Base-by-base conservation (phyloP, 92 coral and sea anemone genomes). In the Virgularia gustaviana region DNA sequence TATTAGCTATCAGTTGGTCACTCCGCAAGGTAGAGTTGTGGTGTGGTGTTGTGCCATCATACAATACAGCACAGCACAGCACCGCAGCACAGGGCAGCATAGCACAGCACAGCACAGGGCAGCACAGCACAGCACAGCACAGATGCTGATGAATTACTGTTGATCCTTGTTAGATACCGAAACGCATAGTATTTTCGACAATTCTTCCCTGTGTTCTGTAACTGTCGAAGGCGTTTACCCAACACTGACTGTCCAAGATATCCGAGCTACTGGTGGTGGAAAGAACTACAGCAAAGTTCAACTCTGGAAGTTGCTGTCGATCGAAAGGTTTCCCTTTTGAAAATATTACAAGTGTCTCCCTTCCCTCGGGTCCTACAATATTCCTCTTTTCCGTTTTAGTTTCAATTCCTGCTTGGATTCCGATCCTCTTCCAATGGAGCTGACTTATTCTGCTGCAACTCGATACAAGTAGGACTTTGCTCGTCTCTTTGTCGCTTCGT, bases 361-460 rank as follows among this genome's bases (percentile, higher is more conserved):
- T 13, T 12, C 20, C 25, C 20, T 11, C 10, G 27, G 57, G 20
- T 24, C 20, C 57, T 51, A 51, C 10, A 13, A 18, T 16, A n/a
- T 60, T 32, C 41, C 44, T n/a, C n/a, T n/a, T 9, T 63, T 22
- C 38, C 31, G 18, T 62, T 45, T 49, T 61, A 92, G 98, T 65
- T 83, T 92, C 43, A 92, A 92, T 76, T 87, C 88, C 62, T 90
- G 96, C 52, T 87, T 92, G 44, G 96, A 86, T 35, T 86, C 98
- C 1, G 98, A 92, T 42, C 98, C 98, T 15, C 90, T 90, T 12
- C 98, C 96, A 7, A 75, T 91, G 29, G 98, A 92, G 31, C 81
- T 89, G 42, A 83, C 86, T 81, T 83, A 87, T 74, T 90, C 86
- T 27, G 88, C 96, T 52, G 96, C 95, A 44, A 92, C 98, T 3